Conservation (phyloP, 2,888 invertebrate species). For the Sarcophaga variegata region DNA sequence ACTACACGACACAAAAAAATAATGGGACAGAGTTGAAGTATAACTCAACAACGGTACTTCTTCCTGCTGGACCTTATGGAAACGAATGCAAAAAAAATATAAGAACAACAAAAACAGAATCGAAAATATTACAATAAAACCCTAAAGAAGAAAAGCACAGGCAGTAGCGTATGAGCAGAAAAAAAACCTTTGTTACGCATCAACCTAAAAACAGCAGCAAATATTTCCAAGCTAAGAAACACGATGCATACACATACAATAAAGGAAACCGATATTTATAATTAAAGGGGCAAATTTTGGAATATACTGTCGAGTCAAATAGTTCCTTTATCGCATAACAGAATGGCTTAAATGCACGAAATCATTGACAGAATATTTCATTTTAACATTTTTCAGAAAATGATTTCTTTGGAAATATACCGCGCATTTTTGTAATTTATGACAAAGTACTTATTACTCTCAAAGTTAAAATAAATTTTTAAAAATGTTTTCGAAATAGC, state of each 20-base stretch:
- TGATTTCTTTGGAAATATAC: no score
- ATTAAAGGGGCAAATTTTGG: constrained; percentile 17
- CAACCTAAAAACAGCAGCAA: constrained; percentile 43
- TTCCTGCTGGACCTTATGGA: constrained; percentile 66
- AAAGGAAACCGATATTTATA: constrained; percentile 8
- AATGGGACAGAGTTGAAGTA: constrained; percentile 42
- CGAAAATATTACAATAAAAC: constrained; percentile 17
- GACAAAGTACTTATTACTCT: no score
- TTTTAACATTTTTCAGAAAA: no score
- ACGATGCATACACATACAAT: constrained; percentile 9
- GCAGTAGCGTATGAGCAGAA: constrained; percentile 18
- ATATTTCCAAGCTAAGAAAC: background rate
- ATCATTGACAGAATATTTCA: no score
- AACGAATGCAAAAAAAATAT: constrained; percentile 40
- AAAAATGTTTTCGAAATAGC: no score
- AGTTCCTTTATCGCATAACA: constrained; percentile 12
- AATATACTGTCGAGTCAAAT: constrained; percentile 28
- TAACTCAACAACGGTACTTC: constrained; percentile 55
- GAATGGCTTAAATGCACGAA: no score
- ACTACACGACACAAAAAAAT: constrained; percentile 54
- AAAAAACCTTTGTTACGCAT: constrained; percentile 63
- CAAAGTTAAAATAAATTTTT: no score
- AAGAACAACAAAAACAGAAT: background rate
- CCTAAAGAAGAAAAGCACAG: constrained; percentile 56
- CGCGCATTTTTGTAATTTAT: no score